These are phyloP conservation scores for Gobio occitaniae DNA, from an alignment of 2,797 vertebrate genomes.

Conservation along the genomic window DNA sequence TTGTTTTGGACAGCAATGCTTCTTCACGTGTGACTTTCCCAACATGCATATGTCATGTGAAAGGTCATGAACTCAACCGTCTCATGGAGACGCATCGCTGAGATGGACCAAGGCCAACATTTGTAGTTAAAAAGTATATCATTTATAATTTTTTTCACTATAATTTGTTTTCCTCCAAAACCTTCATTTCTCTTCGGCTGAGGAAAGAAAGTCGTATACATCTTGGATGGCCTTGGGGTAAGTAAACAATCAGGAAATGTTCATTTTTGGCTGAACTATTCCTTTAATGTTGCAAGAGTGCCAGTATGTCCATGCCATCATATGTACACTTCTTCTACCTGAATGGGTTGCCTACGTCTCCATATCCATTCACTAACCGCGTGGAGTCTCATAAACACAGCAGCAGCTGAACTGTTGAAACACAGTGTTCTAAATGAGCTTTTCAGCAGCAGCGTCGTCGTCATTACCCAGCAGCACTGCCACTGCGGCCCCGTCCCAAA, in stretches of 20 bases:
- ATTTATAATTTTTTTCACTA: neutral
- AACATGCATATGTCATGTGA: too few species aligned
- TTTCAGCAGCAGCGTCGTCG: conserved; percentile 22
- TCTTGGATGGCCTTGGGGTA: neutral
- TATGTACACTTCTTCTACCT: conserved; percentile 7
- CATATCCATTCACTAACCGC: neutral
- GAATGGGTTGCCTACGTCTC: conserved; percentile 17
- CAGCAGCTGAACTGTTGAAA: conserved; percentile 51
- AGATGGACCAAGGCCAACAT: too few species aligned
- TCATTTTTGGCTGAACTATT: neutral
- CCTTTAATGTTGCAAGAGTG: conserved; percentile 4
- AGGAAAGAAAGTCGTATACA: neutral
- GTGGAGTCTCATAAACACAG: conserved; percentile 40
- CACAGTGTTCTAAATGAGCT: conserved; percentile 47
- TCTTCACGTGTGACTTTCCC: too few species aligned
- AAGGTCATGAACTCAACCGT: too few species aligned
- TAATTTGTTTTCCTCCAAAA: neutral
- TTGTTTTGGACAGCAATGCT: too few species aligned
- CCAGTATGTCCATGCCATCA: neutral
- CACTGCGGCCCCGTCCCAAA: conserved; percentile 40
- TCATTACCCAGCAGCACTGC: conserved; percentile 49
- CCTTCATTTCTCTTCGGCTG: neutral
- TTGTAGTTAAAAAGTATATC: too few species aligned
- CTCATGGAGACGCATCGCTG: too few species aligned
- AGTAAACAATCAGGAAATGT: neutral